phyloP scores from a whole-genome alignment of 1,140 invertebrate genomes.

The Heterodera carotae region DNA sequence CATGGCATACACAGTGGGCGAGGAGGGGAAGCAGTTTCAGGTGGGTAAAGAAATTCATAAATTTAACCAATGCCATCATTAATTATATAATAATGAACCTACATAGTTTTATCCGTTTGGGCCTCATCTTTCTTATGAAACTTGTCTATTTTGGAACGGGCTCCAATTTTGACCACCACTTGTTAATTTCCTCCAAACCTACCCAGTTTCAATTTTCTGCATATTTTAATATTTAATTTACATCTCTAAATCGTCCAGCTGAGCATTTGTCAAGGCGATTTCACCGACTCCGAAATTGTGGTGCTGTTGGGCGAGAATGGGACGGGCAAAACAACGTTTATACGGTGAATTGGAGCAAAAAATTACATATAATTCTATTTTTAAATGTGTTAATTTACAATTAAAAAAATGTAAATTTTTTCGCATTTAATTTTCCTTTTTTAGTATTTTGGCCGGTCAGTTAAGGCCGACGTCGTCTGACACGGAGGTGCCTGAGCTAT shows the following conservation, averaged over 20 bases:
- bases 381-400: not conserved
- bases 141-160: too few relatives aligned
- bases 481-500: conserved; percentile 83
- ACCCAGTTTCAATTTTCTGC: too few relatives aligned
- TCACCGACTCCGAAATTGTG: conserved; percentile 98
- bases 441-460: conserved; percentile 89
- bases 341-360: conserved; percentile 68
- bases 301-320: conserved; percentile 98
- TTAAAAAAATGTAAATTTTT: not conserved
- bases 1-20: conserved; percentile 68
- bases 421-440: conserved; percentile 29
- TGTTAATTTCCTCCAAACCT: too few relatives aligned
- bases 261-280: conserved; percentile 82
- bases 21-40: conserved; percentile 7
- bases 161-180: too few relatives aligned
- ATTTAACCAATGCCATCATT: too few relatives aligned
- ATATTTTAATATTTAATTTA: too few relatives aligned
- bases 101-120: too few relatives aligned
- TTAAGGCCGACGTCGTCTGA: conserved; percentile 84
- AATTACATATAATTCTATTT: conserved; percentile 17
- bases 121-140: too few relatives aligned
- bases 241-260: conserved; percentile 78
- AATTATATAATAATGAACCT: too few relatives aligned
- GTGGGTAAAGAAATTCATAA: not conserved
- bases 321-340: conserved; percentile 99